Conservation (phyloP, 2,113 vertebrate species). For the Labrus mixtus region DNA sequence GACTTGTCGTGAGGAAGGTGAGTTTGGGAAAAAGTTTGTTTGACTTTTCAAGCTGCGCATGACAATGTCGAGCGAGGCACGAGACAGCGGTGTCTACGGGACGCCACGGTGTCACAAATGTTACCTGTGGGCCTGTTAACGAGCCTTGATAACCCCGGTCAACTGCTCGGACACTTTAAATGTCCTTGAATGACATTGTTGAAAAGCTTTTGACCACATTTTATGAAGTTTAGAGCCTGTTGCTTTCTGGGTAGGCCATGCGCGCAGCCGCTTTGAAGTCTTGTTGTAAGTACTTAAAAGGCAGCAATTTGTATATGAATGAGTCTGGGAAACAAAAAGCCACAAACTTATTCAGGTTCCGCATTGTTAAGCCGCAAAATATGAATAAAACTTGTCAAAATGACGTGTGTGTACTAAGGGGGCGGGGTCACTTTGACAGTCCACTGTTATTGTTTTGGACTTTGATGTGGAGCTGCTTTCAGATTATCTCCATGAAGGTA, state of each 20-base stretch:
- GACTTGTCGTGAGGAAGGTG: slow-evolving; percentile 77
- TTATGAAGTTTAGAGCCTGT: background rate
- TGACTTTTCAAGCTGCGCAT: slow-evolving; percentile 54
- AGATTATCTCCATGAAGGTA: too few relatives aligned
- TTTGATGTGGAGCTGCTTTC: slow-evolving; percentile 4
- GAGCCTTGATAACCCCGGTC: background rate
- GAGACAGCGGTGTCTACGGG: background rate
- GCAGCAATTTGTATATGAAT: background rate
- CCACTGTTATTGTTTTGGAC: slow-evolving; percentile 33
- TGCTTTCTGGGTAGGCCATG: slow-evolving; percentile 7
- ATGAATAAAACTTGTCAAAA: background rate
- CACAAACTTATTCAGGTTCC: accelerated
- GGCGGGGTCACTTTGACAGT: slow-evolving; percentile 51
- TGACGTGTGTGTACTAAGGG: slow-evolving; percentile 6
- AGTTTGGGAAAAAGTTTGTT: slow-evolving; percentile 69
- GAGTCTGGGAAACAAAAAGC: accelerated
- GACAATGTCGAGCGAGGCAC: slow-evolving; percentile 36
- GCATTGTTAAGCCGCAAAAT: background rate
- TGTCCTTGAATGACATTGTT: background rate
- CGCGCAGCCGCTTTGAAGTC: background rate
- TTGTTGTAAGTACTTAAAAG: too few relatives aligned
- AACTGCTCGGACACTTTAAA: accelerated
- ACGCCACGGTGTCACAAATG: background rate
- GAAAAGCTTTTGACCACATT: background rate
- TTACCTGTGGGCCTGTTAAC: background rate